Percentiles rank a stretch among this genome's conserved stretches.
Conservation (phyloP, 1,140 invertebrate genomes). For the Penaeus vannamei region DNA sequence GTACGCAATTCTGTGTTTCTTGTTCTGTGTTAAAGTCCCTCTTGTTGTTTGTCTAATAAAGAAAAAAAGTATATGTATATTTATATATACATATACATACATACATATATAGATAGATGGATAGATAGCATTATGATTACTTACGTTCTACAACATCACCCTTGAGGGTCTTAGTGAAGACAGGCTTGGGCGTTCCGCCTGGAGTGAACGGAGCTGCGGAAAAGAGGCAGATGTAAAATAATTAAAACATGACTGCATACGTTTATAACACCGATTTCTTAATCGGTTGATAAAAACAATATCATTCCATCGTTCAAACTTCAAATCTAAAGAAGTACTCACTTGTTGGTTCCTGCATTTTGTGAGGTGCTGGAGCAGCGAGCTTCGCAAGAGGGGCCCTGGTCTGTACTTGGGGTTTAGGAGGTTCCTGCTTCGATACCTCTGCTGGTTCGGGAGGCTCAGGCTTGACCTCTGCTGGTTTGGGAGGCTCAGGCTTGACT, state of each 20-base stretch:
- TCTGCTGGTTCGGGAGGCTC: neutral
- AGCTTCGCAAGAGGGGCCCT: neutral
- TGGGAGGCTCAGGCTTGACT: neutral
- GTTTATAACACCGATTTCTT: neutral
- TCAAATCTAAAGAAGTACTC: neutral
- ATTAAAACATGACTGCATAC: neutral
- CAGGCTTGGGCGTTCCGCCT: constrained; percentile 58
- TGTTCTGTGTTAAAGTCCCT: too few relatives aligned
- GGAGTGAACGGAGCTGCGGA: constrained; percentile 45
- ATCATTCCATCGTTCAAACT: neutral
- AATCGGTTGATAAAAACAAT: neutral
- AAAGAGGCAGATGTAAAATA: neutral
- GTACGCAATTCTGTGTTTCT: too few relatives aligned
- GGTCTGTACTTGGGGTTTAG: neutral
- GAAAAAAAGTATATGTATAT: too few relatives aligned
- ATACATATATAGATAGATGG: too few relatives aligned
- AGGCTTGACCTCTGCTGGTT: neutral
- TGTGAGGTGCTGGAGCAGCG: neutral
- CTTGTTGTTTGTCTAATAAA: too few relatives aligned
- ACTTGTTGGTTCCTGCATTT: constrained; percentile 43
- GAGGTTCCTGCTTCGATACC: neutral
- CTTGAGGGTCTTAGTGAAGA: constrained; percentile 59
- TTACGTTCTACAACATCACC: constrained; percentile 65
- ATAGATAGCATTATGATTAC: neutral
- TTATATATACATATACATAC: too few relatives aligned